Conservation (phyloP, 2,797 vertebrate species). For the Amblyopsis hoosieri region DNA sequence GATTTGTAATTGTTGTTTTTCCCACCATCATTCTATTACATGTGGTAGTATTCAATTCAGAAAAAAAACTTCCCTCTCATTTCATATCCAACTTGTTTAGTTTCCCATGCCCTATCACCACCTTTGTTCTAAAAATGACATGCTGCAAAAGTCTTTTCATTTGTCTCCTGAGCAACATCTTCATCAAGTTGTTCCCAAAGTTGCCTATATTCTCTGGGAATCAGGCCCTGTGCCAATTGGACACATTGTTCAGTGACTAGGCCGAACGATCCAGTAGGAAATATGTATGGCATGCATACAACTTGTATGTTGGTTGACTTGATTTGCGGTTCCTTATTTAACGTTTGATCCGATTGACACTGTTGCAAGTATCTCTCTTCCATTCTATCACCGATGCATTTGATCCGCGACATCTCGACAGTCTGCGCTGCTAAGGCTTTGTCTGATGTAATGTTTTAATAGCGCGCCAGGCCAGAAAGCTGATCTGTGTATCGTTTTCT, state of each 20-base stretch:
- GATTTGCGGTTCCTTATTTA: background rate
- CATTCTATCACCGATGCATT: background rate
- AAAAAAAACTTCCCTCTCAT: too few species aligned
- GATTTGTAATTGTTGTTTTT: too few species aligned
- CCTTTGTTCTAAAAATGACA: constrained; percentile 22
- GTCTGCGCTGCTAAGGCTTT: constrained; percentile 4
- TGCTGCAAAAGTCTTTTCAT: constrained; percentile 24
- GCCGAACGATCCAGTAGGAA: too few species aligned
- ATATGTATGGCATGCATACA: too few species aligned
- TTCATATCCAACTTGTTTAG: background rate
- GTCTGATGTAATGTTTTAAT: constrained; percentile 32
- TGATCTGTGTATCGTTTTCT: constrained; percentile 23
- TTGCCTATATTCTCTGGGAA: constrained; percentile 8
- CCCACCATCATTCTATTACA: too few species aligned
- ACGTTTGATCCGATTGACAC: background rate
- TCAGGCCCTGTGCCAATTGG: constrained; percentile 21
- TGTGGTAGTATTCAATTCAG: too few species aligned
- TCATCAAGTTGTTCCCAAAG: constrained; percentile 29
- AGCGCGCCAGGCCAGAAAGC: constrained; percentile 2
- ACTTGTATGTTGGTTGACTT: too few species aligned
- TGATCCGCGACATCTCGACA: constrained; percentile 21
- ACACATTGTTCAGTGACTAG: background rate
- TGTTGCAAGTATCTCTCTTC: background rate
- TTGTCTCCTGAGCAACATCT: constrained; percentile 40
- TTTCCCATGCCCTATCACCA: constrained; percentile 22